A percentile compares a stretch with the other conserved stretches of the same genome.
phyloP scores from a whole-genome alignment of 2,797 vertebrate genomes.

The Furcifer pardalis region DNA sequence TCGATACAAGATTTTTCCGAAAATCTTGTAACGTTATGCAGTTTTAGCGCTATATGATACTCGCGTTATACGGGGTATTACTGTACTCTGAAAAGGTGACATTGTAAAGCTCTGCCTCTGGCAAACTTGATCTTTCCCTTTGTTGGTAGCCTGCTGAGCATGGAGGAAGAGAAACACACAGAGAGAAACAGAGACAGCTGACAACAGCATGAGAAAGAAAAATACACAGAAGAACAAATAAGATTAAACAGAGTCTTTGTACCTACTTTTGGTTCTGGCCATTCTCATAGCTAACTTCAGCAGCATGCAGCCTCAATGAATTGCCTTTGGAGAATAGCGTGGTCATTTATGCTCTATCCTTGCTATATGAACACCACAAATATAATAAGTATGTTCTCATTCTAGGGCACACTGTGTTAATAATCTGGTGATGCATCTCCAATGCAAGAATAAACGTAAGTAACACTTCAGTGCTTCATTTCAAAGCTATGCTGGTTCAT shows the following conservation, averaged over 20 bases:
- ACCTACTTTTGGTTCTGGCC: not conserved
- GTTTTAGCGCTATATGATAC: no score
- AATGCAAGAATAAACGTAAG: constrained; percentile 86
- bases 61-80: no score
- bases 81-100: no score
- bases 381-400: constrained; percentile 60
- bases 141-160: not conserved
- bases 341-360: not conserved
- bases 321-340: not conserved
- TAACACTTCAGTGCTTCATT: not conserved
- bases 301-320: not conserved
- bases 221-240: no score
- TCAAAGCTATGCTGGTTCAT: not conserved
- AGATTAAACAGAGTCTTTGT: not conserved
- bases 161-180: no score
- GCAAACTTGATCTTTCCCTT: not conserved
- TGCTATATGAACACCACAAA: constrained; percentile 2
- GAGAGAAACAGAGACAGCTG: not conserved
- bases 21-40: no score
- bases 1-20: no score
- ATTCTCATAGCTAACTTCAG: not conserved
- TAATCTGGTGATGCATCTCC: constrained; percentile 76
- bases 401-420: constrained; percentile 81
- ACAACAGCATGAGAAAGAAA: no score
- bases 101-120: not conserved